Conservation (phyloP, 2,113 vertebrate genomes). For the Callorhinus ursinus region DNA sequence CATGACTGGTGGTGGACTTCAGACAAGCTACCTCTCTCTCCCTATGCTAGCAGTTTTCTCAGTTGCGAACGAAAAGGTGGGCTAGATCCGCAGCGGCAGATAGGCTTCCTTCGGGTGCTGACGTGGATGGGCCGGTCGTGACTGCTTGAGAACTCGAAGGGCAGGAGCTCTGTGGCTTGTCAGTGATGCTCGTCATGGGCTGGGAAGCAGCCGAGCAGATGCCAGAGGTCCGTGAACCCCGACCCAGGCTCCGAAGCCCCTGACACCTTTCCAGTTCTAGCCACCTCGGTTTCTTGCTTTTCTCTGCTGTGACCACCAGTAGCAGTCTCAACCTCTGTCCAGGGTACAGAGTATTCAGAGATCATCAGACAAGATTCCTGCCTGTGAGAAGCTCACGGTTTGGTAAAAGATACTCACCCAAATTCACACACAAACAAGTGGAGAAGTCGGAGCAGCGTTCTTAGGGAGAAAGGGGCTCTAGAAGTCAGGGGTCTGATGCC, state of each 20-base stretch:
- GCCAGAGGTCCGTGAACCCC: background rate
- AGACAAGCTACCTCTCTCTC: background rate
- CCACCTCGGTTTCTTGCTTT: background rate
- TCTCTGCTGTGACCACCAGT: background rate
- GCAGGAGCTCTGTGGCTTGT: background rate
- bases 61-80: background rate
- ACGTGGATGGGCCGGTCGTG: background rate
- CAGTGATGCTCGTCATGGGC: background rate
- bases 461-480: background rate
- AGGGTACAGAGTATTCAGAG: background rate
- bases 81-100: background rate
- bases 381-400: background rate
- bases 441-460: background rate
- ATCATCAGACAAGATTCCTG: background rate
- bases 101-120: background rate
- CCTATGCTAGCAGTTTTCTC: background rate
- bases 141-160: background rate
- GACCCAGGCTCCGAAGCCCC: background rate
- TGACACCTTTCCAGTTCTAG: background rate
- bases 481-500: background rate
- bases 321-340: background rate
- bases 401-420: background rate
- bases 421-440: background rate
- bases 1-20: background rate
- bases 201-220: background rate